Conservation (phyloP, 1,140 invertebrate species). For the Acyrthosiphon pisum region DNA sequence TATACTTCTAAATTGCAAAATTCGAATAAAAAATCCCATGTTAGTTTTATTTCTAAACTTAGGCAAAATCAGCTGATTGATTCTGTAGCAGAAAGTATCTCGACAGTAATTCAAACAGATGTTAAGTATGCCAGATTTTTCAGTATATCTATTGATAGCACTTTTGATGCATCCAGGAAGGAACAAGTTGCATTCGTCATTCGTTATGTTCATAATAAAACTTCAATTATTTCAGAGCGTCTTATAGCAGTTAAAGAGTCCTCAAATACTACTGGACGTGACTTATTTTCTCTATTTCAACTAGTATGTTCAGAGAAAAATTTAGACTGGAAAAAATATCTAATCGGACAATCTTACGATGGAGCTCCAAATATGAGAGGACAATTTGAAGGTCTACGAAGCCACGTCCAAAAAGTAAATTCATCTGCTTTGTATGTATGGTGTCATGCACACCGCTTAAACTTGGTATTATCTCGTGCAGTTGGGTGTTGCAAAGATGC, state of each 20-base stretch:
- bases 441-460: too few species aligned
- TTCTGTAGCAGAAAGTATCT: background rate
- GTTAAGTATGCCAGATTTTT: background rate
- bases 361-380: background rate
- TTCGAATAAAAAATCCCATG: background rate
- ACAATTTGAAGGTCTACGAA: too few species aligned
- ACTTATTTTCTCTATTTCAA: too few species aligned
- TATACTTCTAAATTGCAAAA: background rate
- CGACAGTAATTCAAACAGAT: background rate
- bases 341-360: background rate
- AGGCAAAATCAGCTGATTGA: conserved; percentile 13
- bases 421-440: too few species aligned
- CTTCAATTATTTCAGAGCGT: conserved; percentile 13
- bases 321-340: background rate
- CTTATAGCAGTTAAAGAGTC: too few species aligned
- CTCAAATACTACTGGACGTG: too few species aligned
- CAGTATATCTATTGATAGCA: background rate
- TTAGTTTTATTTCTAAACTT: conserved; percentile 3
- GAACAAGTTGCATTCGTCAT: conserved; percentile 15
- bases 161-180: background rate
- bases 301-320: too few species aligned
- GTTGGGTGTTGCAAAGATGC: background rate
- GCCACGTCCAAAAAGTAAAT: too few species aligned
- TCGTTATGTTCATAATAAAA: conserved; percentile 5
- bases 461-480: background rate